Evolutionary conservation across 2,888 invertebrate genomes (phyloP), one percentile per base, ranked within the genome.

Genomic region (Calameuta pallipes): DNA sequence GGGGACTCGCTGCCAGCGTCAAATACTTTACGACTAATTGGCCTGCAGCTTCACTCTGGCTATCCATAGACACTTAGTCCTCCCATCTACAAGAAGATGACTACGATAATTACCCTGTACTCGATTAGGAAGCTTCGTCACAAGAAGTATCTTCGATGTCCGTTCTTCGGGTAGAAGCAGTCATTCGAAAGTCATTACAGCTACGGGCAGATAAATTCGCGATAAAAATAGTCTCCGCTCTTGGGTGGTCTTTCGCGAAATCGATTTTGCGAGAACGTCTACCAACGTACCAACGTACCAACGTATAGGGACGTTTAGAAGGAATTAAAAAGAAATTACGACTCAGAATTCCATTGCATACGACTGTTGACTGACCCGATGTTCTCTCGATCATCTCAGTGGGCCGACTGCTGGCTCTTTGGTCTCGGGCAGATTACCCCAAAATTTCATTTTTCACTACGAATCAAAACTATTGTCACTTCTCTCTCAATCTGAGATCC

Each of bases 201-300:
- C 56, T 9, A 23, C 23, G 23, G 9, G 23, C 9, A 56, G 71
- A 34, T 31, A 23, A 71, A 71, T 34, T 13, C 71, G 12, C 31
- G 71, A 71, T 71, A 12, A 71, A 71, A 71, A 71, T 71, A 71
- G 31, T 34, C 15, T 15, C 31, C 71, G 31, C 13, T 30, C 71
- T 12, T 15, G 71, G 56, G 71, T 34, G 71, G 71, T 33, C 71
- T 71, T 71, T 71, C 71, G 71, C 31, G 71, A 71, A 71, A 71
- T 71, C 33, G 31, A 71, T 71, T 71, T 71, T 33, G 33, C 71
- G 12, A 31, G 71, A 31, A 31, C 71, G 34, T 12, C 9, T 34
- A 31, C 12, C 56, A 56, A 23, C 9, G 41, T 41, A 41, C 35
- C 35, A 35, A 11, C 35, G 36, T 12, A 36, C 11, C 36, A 3